Conservation (phyloP, 2,888 invertebrate genomes). For the Drosophila anomalipes region DNA sequence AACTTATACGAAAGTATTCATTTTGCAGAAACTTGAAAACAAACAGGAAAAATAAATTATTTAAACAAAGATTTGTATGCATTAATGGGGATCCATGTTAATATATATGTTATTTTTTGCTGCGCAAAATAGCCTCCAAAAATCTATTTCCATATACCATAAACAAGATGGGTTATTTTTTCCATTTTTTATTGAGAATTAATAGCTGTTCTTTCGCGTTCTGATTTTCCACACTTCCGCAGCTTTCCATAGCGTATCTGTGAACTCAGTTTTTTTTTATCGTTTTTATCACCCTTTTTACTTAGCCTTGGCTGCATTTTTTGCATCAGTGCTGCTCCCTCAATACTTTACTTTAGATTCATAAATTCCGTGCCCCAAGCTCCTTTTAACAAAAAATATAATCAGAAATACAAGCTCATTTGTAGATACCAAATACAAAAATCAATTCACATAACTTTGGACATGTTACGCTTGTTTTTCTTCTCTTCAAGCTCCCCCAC, state of each 20-base stretch:
- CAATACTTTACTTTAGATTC: conserved; percentile 7
- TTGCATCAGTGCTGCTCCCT: conserved; percentile 2
- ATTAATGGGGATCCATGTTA: not conserved
- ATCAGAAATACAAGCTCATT: conserved; percentile 49
- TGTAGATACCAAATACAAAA: conserved; percentile 58
- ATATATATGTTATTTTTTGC: not conserved
- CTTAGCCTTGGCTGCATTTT: not conserved
- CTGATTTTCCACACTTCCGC: not conserved
- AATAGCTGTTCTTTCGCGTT: not conserved
- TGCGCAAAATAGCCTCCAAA: not conserved
- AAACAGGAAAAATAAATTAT: not conserved
- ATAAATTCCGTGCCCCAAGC: conserved; percentile 39
- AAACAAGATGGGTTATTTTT: not conserved
- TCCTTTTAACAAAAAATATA: not conserved
- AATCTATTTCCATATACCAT: not conserved
- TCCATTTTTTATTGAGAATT: not conserved
- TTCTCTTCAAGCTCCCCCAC: not conserved
- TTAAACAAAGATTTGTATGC: not conserved
- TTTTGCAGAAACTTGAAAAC: not conserved
- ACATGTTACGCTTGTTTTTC: conserved; percentile 41
- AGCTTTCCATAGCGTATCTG: not conserved
- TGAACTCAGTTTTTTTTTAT: not conserved
- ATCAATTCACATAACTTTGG: conserved; percentile 65
- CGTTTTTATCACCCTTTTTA: not conserved
- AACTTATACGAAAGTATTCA: too few species aligned